Conservation (phyloP, 2,113 vertebrate species). For the Fregata magnificens region DNA sequence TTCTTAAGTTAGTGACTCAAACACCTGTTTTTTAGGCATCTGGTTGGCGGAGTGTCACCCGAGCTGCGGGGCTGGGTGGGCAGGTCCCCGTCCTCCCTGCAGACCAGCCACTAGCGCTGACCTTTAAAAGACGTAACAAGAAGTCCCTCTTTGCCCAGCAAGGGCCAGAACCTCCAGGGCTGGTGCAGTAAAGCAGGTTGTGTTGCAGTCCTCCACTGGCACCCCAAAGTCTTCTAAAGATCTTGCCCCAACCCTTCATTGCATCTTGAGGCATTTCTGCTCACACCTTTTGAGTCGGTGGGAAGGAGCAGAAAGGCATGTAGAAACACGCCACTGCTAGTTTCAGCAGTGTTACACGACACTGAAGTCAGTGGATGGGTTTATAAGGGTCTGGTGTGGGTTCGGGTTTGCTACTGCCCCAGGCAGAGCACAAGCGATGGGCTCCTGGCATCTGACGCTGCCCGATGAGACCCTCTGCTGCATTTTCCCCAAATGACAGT, state of each 20-base stretch:
- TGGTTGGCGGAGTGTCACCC: not conserved
- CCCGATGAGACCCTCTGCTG: not conserved
- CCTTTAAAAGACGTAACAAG: rapidly evolving
- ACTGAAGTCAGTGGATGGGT: not conserved
- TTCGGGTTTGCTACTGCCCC: not conserved
- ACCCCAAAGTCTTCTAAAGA: not conserved
- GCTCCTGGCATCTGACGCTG: rapidly evolving
- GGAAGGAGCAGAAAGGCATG: not conserved
- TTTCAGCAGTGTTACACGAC: rapidly evolving
- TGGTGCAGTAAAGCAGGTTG: rapidly evolving
- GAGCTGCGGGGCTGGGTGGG: too few relatives aligned
- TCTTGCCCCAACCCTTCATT: too few relatives aligned
- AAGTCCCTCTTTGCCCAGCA: not conserved
- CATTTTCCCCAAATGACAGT: not conserved
- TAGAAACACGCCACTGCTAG: rapidly evolving
- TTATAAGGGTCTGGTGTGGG: not conserved
- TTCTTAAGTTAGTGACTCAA: not conserved
- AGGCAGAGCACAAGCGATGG: too few relatives aligned
- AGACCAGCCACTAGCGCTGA: rapidly evolving
- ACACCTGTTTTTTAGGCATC: rapidly evolving
- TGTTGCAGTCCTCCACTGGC: rapidly evolving
- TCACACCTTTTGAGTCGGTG: rapidly evolving
- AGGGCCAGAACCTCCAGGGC: not conserved
- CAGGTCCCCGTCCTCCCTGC: rapidly evolving
- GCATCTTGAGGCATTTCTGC: rapidly evolving